These are phyloP conservation scores for Holacanthella duospinosa DNA, from an alignment of 2,888 invertebrate species.

Conservation along the genomic window DNA sequence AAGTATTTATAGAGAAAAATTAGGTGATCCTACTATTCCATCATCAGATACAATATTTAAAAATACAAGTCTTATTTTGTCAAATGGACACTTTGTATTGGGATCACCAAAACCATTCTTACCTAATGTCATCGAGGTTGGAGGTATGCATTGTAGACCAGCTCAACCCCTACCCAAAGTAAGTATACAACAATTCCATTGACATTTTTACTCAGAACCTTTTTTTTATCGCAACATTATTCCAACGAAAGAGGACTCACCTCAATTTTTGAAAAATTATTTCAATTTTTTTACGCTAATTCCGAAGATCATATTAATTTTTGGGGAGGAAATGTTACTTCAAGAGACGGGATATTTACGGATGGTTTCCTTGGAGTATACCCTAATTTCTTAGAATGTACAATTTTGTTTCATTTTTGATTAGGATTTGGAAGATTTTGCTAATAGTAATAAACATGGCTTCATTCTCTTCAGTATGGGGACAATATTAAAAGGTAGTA, in stretches of 20 bases:
- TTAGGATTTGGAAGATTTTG: conserved; percentile 49
- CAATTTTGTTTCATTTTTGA: not conserved
- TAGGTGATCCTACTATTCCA: conserved; percentile 21
- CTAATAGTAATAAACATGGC: conserved; percentile 52
- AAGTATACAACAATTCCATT: not conserved
- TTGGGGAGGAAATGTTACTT: too few species aligned
- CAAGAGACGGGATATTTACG: too few species aligned
- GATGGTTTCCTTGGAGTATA: too few species aligned
- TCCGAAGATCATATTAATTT: too few species aligned
- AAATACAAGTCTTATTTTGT: conserved; percentile 33
- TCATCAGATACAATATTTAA: conserved; percentile 27
- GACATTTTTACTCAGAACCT: too few species aligned
- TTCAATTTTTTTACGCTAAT: too few species aligned
- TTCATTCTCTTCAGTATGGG: conserved; percentile 80
- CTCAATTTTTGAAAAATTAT: too few species aligned
- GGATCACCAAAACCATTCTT: conserved; percentile 24
- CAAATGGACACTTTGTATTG: conserved; percentile 35
- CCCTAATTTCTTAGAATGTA: too few species aligned
- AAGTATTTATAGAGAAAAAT: conserved; percentile 7
- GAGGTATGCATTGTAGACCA: conserved; percentile 51
- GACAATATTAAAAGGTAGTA: conserved; percentile 66
- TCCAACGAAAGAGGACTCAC: too few species aligned
- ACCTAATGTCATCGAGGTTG: conserved; percentile 32
- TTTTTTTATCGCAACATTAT: too few species aligned
- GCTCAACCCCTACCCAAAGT: conserved; percentile 53